Base-by-base conservation (phyloP, 64 coral and sea anemone species). In the Stylophora pistillata region DNA sequence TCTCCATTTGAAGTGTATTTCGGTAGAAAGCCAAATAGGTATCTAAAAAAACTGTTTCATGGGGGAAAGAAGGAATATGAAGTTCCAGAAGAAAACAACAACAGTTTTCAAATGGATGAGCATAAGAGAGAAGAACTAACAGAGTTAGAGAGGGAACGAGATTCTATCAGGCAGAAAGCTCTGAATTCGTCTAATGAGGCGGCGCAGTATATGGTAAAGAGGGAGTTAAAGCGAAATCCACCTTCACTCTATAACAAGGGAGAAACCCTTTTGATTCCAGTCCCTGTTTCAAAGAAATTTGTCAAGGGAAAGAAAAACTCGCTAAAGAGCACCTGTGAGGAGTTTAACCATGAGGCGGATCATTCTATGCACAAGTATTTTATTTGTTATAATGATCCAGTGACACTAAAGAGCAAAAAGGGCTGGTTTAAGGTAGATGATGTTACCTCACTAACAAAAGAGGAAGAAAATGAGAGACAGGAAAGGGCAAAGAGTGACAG, bases 1-100 rank as follows among this genome's bases (percentile, higher is more conserved):
- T 21, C 56, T 23, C 89, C 78, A 58, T 85, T 91, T 76, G 68
- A 91, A 85, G 71, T 91, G 5, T 76, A 91, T 34, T 91, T 74
- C 66, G 89, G 78, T 29, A 55, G 78, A 18, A 18, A 10, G 4
- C 16, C 66, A 23, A 87, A 87, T 72, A 59, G 41, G 59, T 55
- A 23, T 18, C 47, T 30, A 71, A 47, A 86, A 15, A 53, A 54
- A 73, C 62, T 86, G 33, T 86, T 73, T 41, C 31, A 53, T 68
- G 62, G 27, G 23, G 82, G 33, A 33, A 33, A 71, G 54, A 53
- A 15, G 21, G 62, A 86, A 12, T 86, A 32, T 10, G 26, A 86
- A 68, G 82, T 86, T 71, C 82, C 28, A 68, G 82, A 71, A 55
- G 62, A 86, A 18, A 71, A 15, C 41, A 26, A 68, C 2, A 21